These are phyloP conservation scores for Elaphurus davidianus DNA, from an alignment of 2,113 vertebrate genomes.

Conservation along the genomic window DNA sequence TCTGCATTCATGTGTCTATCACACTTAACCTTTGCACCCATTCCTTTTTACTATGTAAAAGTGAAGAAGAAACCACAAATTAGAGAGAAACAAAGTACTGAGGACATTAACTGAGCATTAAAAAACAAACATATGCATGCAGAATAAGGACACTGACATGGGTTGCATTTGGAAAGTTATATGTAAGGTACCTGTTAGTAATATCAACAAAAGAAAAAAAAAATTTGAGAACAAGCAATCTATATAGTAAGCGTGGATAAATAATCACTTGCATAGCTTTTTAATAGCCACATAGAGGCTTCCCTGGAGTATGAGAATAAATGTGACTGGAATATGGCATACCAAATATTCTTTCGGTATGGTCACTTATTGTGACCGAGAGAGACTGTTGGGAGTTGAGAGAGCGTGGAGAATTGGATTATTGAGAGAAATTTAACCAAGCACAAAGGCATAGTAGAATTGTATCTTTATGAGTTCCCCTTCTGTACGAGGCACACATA, in stretches of 20 bases:
- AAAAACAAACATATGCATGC: background rate
- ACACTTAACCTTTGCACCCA: background rate
- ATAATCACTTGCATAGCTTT: constrained; percentile 29
- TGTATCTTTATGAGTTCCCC: constrained; percentile 21
- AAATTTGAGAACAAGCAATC: background rate
- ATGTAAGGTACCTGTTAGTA: background rate
- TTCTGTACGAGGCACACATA: constrained; percentile 24
- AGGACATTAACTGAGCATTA: background rate
- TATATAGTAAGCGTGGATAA: background rate
- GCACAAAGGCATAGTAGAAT: constrained; percentile 44
- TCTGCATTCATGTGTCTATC: background rate
- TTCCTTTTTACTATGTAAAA: background rate
- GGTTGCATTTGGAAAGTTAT: constrained; percentile 44
- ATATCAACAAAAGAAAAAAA: background rate
- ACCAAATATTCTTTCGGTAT: constrained; percentile 14
- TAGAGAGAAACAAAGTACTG: constrained; percentile 32
- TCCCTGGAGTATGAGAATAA: constrained; percentile 25
- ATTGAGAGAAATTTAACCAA: constrained; percentile 25
- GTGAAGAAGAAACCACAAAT: background rate
- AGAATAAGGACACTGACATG: background rate
- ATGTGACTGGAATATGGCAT: background rate
- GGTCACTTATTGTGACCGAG: constrained; percentile 69
- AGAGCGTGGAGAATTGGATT: constrained; percentile 55
- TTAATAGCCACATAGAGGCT: constrained; percentile 13
- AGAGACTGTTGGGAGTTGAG: constrained; percentile 41